Evolutionary conservation across 1,140 invertebrate species (phyloP).

Genomic region (Sminthurides bifidus): DNA sequence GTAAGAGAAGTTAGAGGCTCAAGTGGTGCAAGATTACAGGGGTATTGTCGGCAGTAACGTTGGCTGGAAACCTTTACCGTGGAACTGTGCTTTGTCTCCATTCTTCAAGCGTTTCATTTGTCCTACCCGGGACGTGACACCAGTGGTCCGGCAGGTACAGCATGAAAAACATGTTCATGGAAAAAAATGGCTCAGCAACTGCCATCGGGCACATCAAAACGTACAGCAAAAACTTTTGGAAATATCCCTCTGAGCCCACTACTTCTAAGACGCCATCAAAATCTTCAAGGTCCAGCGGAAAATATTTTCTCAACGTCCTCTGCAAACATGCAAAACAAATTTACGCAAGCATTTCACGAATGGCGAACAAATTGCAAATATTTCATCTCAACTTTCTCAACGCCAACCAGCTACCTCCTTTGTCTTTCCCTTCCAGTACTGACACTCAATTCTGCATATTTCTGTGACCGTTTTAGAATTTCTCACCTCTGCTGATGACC

Average conservation of each 20-base stretch:
- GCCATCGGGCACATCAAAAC: slow-evolving; percentile 13
- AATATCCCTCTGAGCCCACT: slow-evolving; percentile 18
- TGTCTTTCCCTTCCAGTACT: too few relatives aligned
- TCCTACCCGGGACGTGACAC: slow-evolving; percentile 26
- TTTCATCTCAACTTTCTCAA: too few relatives aligned
- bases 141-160: slow-evolving; percentile 21
- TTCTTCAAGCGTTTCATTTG: slow-evolving; percentile 5
- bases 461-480: not conserved
- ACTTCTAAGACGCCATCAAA: slow-evolving; percentile 20
- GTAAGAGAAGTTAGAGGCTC: too few relatives aligned
- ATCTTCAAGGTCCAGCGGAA: slow-evolving; percentile 1
- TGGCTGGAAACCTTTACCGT: slow-evolving; percentile 18
- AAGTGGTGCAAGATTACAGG: too few relatives aligned
- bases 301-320: not conserved
- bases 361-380: too few relatives aligned
- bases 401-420: too few relatives aligned
- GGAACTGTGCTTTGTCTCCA: slow-evolving; percentile 30
- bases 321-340: too few relatives aligned
- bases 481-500: too few relatives aligned
- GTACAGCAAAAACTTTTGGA: slow-evolving; percentile 22
- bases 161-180: slow-evolving; percentile 19
- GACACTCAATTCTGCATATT: not conserved
- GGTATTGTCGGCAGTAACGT: too few relatives aligned
- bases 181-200: slow-evolving; percentile 12
- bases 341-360: not conserved